Percentiles rank a stretch among this genome's conserved stretches.
Evolutionary conservation across 2,113 vertebrate species (phyloP).

Genomic region (Columba livia): DNA sequence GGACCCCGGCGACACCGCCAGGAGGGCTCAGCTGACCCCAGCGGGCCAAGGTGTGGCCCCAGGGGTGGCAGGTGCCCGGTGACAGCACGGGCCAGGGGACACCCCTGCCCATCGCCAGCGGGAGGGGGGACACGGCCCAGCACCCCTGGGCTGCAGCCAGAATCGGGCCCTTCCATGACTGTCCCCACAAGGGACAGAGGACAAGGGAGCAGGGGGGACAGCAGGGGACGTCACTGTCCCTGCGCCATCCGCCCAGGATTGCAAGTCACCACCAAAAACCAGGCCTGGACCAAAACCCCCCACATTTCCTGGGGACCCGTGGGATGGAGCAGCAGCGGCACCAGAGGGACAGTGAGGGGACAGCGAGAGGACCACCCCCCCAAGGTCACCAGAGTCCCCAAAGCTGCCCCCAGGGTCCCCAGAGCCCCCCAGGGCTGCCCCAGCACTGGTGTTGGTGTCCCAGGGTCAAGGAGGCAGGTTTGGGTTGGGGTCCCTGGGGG

Average conservation of each 20-base stretch:
- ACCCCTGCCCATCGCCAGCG: too few relatives aligned
- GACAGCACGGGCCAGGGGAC: too few relatives aligned
- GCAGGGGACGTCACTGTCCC: neutral
- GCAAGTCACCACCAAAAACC: neutral
- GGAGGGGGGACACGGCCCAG: neutral
- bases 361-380: neutral
- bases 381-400: neutral
- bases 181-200: neutral
- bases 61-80: rapidly evolving
- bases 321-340: neutral
- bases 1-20: neutral
- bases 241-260: rapidly evolving
- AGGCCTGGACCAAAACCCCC: neutral
- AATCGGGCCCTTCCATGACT: rapidly evolving
- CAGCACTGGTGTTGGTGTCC: too few relatives aligned
- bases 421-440: neutral
- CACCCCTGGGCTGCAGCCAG: neutral
- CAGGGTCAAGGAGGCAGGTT: rapidly evolving
- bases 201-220: too few relatives aligned
- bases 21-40: neutral
- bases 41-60: neutral
- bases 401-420: neutral
- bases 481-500: neutral
- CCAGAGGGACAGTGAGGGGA: rapidly evolving
- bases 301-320: neutral